Conservation (phyloP, 2,797 vertebrate species). For the Urosaurus nigricauda region DNA sequence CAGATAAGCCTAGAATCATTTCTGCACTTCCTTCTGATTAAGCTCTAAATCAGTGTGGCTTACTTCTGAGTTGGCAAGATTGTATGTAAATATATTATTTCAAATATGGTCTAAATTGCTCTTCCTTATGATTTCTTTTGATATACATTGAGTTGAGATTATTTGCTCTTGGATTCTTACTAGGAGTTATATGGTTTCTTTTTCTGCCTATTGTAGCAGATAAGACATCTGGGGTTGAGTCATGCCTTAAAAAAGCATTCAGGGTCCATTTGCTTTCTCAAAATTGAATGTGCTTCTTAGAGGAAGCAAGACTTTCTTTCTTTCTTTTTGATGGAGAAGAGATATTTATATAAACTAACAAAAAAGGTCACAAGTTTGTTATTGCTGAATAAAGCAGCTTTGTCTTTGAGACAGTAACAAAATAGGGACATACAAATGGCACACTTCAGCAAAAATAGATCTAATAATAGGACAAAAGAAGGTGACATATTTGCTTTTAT, state of each 20-base stretch:
- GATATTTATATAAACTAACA: constrained; percentile 55
- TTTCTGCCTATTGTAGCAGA: no score
- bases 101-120: constrained; percentile 21
- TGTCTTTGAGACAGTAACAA: constrained; percentile 55
- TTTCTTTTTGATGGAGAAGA: constrained; percentile 13
- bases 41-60: neutral
- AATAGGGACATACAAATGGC: constrained; percentile 37
- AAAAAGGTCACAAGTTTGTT: constrained; percentile 47
- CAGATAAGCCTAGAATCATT: neutral
- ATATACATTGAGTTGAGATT: constrained; percentile 43
- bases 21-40: neutral
- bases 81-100: neutral
- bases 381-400: constrained; percentile 42
- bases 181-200: no score
- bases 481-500: neutral
- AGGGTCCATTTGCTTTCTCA: constrained; percentile 41
- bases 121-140: constrained; percentile 9
- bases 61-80: no score
- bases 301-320: constrained; percentile 16
- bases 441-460: constrained; percentile 7
- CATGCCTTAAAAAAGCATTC: constrained; percentile 53
- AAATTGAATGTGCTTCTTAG: constrained; percentile 35
- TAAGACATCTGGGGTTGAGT: neutral
- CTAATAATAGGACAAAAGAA: neutral
- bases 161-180: neutral